Evolutionary conservation across 1,140 invertebrate species (phyloP), one percentile per base, ranked within the genome.

Genomic region (Probaryconus sp.): DNA sequence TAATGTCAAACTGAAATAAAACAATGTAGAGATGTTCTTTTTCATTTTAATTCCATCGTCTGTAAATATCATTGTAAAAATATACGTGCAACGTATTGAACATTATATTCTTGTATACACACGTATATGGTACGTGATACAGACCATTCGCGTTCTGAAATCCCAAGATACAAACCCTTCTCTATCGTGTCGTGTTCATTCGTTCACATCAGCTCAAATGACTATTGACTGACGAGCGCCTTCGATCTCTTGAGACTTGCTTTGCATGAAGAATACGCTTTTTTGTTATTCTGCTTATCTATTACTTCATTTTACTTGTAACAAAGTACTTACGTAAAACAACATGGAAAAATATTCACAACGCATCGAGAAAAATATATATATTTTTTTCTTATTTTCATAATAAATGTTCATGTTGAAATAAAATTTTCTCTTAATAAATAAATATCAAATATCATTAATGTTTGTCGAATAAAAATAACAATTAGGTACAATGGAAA

Each of bases 201-300:
- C 53, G 53, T 42, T 58, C 38, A 16, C 30, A 58, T 58, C 51
- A 30, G 51, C 51, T 38, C 26, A 37, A 40, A 56, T 56, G 37
- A 42, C 26, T 43, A 28, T 40, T n/a, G 35, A 31, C 24, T 28
- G 42, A 42, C 26, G 53, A 43, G 28, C 31, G 31, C 24, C 45
- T 51, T 7, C 21, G 11, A 5, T 42, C 51, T 11, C 51, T 11
- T 16, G 53, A 40, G 53, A 58, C 42, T 18, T 42, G 33, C 53
- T 43, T 43, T 30, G 31, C 37, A 43, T 58, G 38, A n/a, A 45
- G n/a, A 13, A 45, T 45, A 21, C n/a, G 18, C 18, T 45, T 45
- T 42, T 18, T 10, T 18, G 35, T 38, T 5, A 38, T 18, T 9
- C 17, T 42, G 1, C 42, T 45, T 21, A 26, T 45, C 42, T 17